Base-by-base conservation (phyloP, 1,140 invertebrate genomes). In the Penaeus chinensis region DNA sequence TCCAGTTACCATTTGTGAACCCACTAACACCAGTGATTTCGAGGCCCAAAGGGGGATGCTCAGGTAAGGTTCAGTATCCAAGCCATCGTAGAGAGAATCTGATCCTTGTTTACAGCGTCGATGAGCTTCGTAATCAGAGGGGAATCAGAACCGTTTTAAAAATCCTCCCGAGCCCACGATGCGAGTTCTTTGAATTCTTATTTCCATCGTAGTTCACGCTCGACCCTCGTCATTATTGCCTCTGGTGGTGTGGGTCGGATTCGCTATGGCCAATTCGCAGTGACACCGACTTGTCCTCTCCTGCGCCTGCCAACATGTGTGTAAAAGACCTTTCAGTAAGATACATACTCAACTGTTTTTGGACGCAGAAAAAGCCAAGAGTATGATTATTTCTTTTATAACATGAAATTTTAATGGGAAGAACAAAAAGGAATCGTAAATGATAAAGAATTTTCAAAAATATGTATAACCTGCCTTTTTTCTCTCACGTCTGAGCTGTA, bases 161-260 rank as follows among this genome's bases (percentile, higher is more conserved):
- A 85, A 85, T 85, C 62, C 79, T 62, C 83, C 60, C 42, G 42
- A 47, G 42, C 42, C 22, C 20, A 32, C 74, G 61, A 37, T 27
- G 27, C 82, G 76, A 66, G 84, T 79, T 85, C 63, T 27, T 66
- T 69, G 84, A 69, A 85, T 85, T 85, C 76, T 74, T 66, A 20
- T 66, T 85, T 79, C 76, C 79, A 74, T 80, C 84, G 84, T 85
- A 79, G 84, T 85, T 85, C 84, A 85, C 84, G 79, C 84, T 74
- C 66, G 62, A 63, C 79, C 61, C 16, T 63, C 37, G 42, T 79
- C 79, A 85, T 85, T 85, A 85, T n/a, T 69, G 84, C 74, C 74
- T 85, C 62, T 47, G 74, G 76, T 63, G 13, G 10, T 0, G 32
- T 32, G 63, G 80, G 80, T 78, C 76, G 32, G 11, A 78, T 78